Percentiles rank a stretch among this genome's conserved stretches.
These are phyloP conservation scores for Acanthopleura granulata DNA, from an alignment of 2,888 invertebrate genomes.

Conservation along the genomic window DNA sequence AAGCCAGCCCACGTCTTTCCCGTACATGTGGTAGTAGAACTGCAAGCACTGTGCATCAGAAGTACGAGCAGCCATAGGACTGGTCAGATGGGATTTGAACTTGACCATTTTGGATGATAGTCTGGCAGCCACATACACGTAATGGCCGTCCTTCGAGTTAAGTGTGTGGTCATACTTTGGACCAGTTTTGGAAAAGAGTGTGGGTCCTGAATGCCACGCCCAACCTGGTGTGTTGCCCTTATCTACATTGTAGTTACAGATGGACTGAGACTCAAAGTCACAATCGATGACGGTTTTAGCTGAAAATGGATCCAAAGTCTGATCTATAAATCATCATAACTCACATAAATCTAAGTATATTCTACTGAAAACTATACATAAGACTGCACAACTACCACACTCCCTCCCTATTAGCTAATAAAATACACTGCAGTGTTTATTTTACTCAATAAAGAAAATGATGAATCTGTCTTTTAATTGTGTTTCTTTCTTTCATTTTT, in stretches of 20 bases:
- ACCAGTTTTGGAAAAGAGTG: conserved; percentile 47
- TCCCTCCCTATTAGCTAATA: no score
- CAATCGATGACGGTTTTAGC: conserved; percentile 17
- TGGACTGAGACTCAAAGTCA: conserved; percentile 31
- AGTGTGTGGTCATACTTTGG: conserved; percentile 52
- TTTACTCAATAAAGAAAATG: no score
- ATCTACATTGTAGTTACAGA: conserved; percentile 51
- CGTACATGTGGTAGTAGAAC: conserved; percentile 61
- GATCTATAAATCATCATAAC: neutral
- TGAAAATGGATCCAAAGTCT: neutral
- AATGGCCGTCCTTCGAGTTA: conserved; percentile 45
- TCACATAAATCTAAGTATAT: no score
- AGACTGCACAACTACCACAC: no score
- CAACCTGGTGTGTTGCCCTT: conserved; percentile 45
- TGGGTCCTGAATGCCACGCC: conserved; percentile 43
- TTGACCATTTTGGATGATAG: conserved; percentile 37
- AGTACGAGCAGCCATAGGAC: conserved; percentile 39
- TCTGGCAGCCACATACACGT: conserved; percentile 58
- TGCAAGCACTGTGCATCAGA: conserved; percentile 39
- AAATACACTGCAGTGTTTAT: no score
- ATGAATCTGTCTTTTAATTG: no score
- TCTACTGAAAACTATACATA: no score
- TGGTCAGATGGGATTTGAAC: conserved; percentile 43
- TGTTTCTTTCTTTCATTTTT: no score
- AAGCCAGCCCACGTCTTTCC: conserved; percentile 48